Conservation (phyloP, 2,113 vertebrate species). For the Argyrosomus japonicus region DNA sequence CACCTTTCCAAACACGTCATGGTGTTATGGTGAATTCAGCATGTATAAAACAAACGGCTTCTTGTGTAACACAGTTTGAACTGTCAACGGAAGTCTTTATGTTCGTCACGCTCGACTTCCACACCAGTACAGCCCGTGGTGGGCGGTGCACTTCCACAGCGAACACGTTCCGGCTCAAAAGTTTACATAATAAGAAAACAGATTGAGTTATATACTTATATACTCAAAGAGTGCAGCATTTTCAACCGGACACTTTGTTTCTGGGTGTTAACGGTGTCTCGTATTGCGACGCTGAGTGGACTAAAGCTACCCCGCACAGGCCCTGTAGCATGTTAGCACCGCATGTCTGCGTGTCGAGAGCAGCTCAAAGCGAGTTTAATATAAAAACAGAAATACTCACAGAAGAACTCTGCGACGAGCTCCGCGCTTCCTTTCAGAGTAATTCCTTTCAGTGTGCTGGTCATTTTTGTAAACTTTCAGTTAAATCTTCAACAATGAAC, state of each 20-base stretch:
- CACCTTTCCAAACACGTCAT: no score
- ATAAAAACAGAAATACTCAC: slow-evolving; percentile 81
- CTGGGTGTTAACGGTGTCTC: no score
- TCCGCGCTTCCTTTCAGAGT: slow-evolving; percentile 93
- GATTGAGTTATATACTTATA: no score
- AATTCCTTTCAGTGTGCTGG: slow-evolving; percentile 86
- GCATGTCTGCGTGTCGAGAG: neutral
- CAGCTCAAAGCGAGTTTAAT: no score
- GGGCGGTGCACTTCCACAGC: neutral
- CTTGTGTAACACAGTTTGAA: no score
- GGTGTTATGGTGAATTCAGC: neutral
- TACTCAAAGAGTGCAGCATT: fast-evolving
- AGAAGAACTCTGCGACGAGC: slow-evolving; percentile 94
- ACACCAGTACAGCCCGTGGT: neutral
- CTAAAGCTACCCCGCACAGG: neutral
- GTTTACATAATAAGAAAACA: neutral
- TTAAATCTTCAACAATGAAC: neutral
- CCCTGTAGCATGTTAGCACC: slow-evolving; percentile 12
- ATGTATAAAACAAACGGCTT: no score
- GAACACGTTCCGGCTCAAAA: neutral
- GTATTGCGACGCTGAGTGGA: fast-evolving
- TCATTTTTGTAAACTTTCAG: slow-evolving; percentile 66
- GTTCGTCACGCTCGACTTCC: neutral
- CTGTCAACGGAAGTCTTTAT: neutral
- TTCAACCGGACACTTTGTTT: neutral